Evolutionary conservation across 2,888 invertebrate genomes (phyloP), one percentile per base, ranked within the genome.

Genomic region (Eilema griseolum): DNA sequence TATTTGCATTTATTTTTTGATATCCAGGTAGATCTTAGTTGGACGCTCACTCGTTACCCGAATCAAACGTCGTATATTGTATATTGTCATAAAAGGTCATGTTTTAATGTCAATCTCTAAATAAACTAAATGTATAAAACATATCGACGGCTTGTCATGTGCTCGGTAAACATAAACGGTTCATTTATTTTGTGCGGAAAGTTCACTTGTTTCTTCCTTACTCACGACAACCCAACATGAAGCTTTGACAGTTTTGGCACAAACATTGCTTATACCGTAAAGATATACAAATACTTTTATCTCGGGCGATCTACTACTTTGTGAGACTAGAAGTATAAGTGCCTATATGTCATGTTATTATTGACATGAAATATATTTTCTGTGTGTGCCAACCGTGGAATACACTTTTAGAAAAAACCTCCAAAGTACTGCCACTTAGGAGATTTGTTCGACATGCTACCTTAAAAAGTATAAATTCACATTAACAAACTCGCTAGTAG

Each of bases 101-200:
- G n/a, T 5, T 41, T 41, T 16, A 41, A 41, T 3, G 16, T 16
- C 16, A n/a, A n/a, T n/a, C n/a, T 5, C 5, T 52, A 52, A 16
- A 52, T n/a, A n/a, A 52, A 52, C 20, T 20, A 52, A n/a, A n/a
- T 52, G n/a, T n/a, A 52, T 31, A 31, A 28, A 56, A 41, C 41
- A 23, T 57, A 59, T 37, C 20, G 24, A 59, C 10, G 16, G 16
- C 33, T 10, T 23, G 14, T 37, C 23, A 20, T 24, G 20, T 57
- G 31, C 24, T 23, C 62, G 16, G 24, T 41, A 63, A 26, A 66
- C 59, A 41, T 52, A 26, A 66, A 66, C 24, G 41, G 26, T 46
- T 28, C 28, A 59, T 41, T 66, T 66, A 66, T 66, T 60, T 60
- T 60, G 41, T 60, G 20, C 37, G 10, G 60, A 37, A 66, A 60